Conservation (phyloP, 2,113 vertebrate species). For the Maccullochella peelii region DNA sequence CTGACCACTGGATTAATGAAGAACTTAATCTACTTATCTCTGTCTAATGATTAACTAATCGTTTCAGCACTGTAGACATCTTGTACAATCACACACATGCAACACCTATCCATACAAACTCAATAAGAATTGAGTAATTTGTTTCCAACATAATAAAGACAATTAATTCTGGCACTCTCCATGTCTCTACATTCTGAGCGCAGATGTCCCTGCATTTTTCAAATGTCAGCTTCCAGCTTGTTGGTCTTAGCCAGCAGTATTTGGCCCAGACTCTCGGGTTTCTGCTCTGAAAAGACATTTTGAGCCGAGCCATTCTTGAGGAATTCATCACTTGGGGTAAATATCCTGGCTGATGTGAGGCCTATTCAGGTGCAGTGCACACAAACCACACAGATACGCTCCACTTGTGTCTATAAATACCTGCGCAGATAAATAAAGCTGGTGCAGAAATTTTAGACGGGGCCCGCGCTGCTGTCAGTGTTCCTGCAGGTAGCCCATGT, state of each 20-base stretch:
- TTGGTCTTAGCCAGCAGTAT: slow-evolving; percentile 67
- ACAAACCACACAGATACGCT: slow-evolving; percentile 61
- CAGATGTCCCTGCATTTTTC: slow-evolving; percentile 74
- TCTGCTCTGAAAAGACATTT: slow-evolving; percentile 65
- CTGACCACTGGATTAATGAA: neutral
- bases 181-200: slow-evolving; percentile 39
- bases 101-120: neutral
- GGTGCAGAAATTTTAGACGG: slow-evolving; percentile 63
- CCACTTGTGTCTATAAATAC: slow-evolving; percentile 72
- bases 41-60: neutral
- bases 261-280: slow-evolving; percentile 61
- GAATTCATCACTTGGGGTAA: slow-evolving; percentile 73
- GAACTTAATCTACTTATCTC: neutral
- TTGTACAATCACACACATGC: neutral
- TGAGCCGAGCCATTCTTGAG: slow-evolving; percentile 52
- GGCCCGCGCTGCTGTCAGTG: slow-evolving; percentile 36
- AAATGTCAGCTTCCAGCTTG: slow-evolving; percentile 58
- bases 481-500: slow-evolving; percentile 56
- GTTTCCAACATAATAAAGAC: slow-evolving; percentile 34
- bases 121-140: slow-evolving; percentile 9
- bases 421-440: slow-evolving; percentile 71
- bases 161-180: slow-evolving; percentile 34
- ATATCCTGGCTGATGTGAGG: slow-evolving; percentile 50
- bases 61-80: slow-evolving; percentile 13
- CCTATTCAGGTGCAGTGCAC: slow-evolving; percentile 61